Evolutionary conservation across 2,888 invertebrate genomes (phyloP), one percentile per base, ranked within the genome.

Genomic region (Cephus spinipes): DNA sequence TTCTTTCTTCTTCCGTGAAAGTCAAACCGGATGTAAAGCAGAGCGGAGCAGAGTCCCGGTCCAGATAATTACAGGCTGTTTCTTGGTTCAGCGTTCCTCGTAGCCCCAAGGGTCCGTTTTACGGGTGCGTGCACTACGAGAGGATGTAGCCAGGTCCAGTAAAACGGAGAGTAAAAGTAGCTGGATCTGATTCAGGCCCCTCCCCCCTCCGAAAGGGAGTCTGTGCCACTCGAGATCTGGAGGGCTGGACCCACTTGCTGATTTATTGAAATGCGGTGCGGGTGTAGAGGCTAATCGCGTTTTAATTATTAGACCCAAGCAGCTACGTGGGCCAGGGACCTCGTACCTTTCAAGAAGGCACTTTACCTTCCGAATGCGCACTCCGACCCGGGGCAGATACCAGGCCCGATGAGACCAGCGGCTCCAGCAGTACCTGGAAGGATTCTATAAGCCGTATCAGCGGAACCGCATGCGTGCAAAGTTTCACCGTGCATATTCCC

Each of bases 401-500:
- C 9, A 9, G 55, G 15, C 9, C 55, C 2, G 55, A 23, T 55
- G 55, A 23, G 55, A 23, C 15, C 9, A 23, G 55, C 55, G 6
- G 55, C 9, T 23, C 55, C 23, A 55, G 55, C 55, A 23, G 55
- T 55, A 55, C 55, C 55, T 55, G 55, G 55, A 55, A 55, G 23
- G 9, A 55, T 55, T 55, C 55, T 55, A 55, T 55, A 55, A 55
- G 55, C 55, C 71, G 71, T 31, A 31, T 32, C 69, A 73, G 78
- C 73, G 33, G 76, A 32, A 31, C 80, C 82, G 81, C 82, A 84
- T 85, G 87, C 87, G 86, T 84, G 85, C 71, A 15, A 79, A 87
- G 87, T 89, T 89, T 89, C 89, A 85, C 86, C 82, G 86, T 83
- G 83, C 79, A 86, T 84, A 85, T 84, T 84, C 85, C 85, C 85